Conservation (phyloP, 2,888 invertebrate species). For the Andricus curvator region DNA sequence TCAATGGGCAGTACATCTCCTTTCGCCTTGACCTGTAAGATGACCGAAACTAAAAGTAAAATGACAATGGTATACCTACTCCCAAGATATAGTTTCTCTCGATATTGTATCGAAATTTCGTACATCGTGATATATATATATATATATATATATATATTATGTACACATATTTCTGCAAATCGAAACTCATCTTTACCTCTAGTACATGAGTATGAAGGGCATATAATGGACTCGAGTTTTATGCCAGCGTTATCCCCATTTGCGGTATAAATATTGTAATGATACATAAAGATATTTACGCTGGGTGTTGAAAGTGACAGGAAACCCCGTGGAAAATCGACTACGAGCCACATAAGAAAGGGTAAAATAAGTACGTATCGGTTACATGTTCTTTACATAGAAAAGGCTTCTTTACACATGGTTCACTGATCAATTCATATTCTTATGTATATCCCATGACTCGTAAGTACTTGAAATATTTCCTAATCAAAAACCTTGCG, state of each 20-base stretch:
- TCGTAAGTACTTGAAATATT: slow-evolving; percentile 8
- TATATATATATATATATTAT: background rate
- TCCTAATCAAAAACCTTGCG: background rate
- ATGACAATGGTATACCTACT: slow-evolving; percentile 27
- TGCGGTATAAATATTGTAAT: background rate
- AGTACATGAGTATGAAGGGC: too few relatives aligned
- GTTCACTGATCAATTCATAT: slow-evolving; percentile 53
- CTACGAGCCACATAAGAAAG: slow-evolving; percentile 26
- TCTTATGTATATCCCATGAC: slow-evolving; percentile 14
- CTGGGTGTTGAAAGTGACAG: slow-evolving; percentile 19
- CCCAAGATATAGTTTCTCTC: slow-evolving; percentile 20
- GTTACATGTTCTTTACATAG: slow-evolving; percentile 62
- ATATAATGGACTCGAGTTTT: too few relatives aligned
- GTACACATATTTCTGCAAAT: background rate
- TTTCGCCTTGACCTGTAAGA: slow-evolving; percentile 31
- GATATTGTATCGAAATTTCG: slow-evolving; percentile 29
- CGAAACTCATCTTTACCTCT: background rate
- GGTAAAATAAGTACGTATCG: slow-evolving; percentile 60
- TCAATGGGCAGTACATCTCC: slow-evolving; percentile 30
- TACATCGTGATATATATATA: slow-evolving; percentile 5
- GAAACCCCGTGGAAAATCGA: slow-evolving; percentile 38
- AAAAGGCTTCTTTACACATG: slow-evolving; percentile 64
- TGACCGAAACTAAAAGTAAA: slow-evolving; percentile 30
- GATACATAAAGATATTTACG: background rate
- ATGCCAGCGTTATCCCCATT: too few relatives aligned